Evolutionary conservation across 1,140 invertebrate species (phyloP), one percentile per base, ranked within the genome.

Genomic region (Aphelenchoides avenae): DNA sequence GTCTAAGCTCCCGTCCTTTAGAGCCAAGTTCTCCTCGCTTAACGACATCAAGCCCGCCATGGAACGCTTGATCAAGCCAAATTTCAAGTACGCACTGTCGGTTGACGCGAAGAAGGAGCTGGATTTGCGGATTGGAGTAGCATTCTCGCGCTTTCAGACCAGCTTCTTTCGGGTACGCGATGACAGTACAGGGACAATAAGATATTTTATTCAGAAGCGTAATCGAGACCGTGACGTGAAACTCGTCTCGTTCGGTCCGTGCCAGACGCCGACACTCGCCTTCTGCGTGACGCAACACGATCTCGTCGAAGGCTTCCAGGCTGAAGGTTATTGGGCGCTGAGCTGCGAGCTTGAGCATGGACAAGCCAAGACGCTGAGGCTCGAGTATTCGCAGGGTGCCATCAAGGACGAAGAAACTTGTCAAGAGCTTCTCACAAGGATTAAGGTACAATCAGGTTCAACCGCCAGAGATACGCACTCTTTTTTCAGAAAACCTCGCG

Each of bases 261-360:
- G 95, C 74, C 95, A 99, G 82, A 98, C 94, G 3, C 95, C 95
- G n/a, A 99, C 95, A 0, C 81, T 99, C 9, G 93, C 93, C 5
- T 98, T 99, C 79, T 98, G 95, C 83, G 95, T 99, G 1, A 89
- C 94, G 74, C 83, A 95, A 37, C 92, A 98, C 78, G 95, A 99
- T 80, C 87, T 89, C 74, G 99, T 99, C 58, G 89, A 94, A 76
- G 91, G 89, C 5, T 99, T 99, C 72, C 96, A 96, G 79, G 89
- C 94, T 3, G 93, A 98, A 80, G 83, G 88, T 2, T 99, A 89
- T 80, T 99, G 92, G 92, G 86, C 91, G 41, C 78, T 97, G 27
- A 84, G 89, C 75, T 84, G 85, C 58, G 42, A 63, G 49, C 34
- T 66, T 52, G 53, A 36, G 29, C 31, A 63, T 52, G 44, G 51